Percentiles rank a stretch among this genome's conserved stretches.
Conservation (phyloP, 2,888 invertebrate species). For the Deilephila elpenor region DNA sequence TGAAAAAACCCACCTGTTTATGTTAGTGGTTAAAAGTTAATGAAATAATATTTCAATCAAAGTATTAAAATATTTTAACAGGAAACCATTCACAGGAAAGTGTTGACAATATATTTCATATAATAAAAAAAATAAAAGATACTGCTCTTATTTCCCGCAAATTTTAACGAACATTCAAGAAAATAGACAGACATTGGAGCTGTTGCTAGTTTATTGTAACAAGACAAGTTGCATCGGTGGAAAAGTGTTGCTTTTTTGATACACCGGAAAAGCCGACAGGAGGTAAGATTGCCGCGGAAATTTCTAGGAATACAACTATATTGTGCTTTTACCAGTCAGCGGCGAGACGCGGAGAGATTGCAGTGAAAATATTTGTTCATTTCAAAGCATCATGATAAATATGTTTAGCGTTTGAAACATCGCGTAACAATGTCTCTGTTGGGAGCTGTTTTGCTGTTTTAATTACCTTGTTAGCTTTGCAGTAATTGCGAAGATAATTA, state of each 20-base stretch:
- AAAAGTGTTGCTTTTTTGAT: conserved; percentile 33
- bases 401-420: conserved; percentile 5
- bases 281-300: conserved; percentile 43
- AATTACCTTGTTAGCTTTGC: not conserved
- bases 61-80: not conserved
- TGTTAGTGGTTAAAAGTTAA: too few species aligned
- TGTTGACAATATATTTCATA: not conserved
- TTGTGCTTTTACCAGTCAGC: conserved; percentile 45
- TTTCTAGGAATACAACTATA: conserved; percentile 46
- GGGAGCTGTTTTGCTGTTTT: not conserved
- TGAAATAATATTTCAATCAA: too few species aligned
- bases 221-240: conserved; percentile 50
- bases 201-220: conserved; percentile 50
- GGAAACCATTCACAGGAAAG: too few species aligned
- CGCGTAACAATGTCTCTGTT: not conserved
- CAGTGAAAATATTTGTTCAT: not conserved
- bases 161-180: conserved; percentile 36
- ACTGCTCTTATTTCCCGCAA: conserved; percentile 37
- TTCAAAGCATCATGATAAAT: not conserved
- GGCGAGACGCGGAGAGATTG: not conserved
- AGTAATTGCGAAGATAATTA: not conserved
- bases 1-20: too few species aligned
- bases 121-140: conserved; percentile 30
- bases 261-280: conserved; percentile 45
- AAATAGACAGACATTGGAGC: conserved; percentile 48